Conservation (phyloP, 2,888 invertebrate genomes). For the Reticulitermes lucifugus region DNA sequence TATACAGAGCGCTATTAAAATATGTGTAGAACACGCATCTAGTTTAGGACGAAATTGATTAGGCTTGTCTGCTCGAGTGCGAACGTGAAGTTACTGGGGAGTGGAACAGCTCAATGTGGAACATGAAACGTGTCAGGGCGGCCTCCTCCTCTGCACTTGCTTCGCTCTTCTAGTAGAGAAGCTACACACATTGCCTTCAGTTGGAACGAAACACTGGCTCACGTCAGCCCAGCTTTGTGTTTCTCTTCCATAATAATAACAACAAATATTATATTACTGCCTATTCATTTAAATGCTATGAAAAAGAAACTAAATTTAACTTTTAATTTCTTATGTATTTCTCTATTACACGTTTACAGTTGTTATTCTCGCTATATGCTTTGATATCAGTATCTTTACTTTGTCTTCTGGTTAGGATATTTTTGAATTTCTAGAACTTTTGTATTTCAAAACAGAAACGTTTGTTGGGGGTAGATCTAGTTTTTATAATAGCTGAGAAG, state of each 20-base stretch:
- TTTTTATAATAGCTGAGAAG: background rate
- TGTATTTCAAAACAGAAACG: conserved; percentile 5
- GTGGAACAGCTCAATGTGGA: no score
- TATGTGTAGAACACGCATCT: no score
- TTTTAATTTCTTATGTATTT: conserved; percentile 30
- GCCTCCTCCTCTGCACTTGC: background rate
- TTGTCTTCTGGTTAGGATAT: conserved; percentile 9
- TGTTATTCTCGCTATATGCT: conserved; percentile 2
- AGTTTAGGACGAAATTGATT: no score
- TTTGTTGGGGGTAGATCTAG: conserved; percentile 10
- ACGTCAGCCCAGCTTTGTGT: background rate
- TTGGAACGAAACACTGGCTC: background rate
- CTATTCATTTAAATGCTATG: conserved; percentile 35
- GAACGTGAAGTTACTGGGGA: no score
- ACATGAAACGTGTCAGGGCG: background rate
- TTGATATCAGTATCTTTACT: background rate
- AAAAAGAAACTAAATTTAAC: conserved; percentile 16
- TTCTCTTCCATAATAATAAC: conserved; percentile 25
- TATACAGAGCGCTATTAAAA: no score
- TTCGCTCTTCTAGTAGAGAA: background rate
- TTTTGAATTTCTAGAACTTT: conserved; percentile 36
- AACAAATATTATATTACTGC: conserved; percentile 40
- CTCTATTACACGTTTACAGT: conserved; percentile 33
- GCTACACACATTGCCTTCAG: conserved; percentile 30
- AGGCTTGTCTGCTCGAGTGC: no score